Evolutionary conservation across 2,113 vertebrate species (phyloP), one percentile per base, ranked within the genome.

Genomic region (Dicentrarchus labrax): DNA sequence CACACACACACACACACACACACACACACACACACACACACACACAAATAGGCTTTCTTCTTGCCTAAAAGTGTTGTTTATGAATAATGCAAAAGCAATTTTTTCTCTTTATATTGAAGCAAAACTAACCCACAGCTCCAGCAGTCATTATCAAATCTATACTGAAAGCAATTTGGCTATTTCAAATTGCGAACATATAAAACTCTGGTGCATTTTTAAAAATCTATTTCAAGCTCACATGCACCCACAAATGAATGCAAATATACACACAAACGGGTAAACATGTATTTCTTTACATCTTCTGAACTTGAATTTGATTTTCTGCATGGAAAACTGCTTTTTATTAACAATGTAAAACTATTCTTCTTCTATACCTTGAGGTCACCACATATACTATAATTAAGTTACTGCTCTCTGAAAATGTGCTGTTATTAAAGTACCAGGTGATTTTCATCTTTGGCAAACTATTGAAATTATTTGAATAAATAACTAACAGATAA

Each of bases 51-150:
- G 6, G n/a, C 13, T 11, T 13, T 72, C 15, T 53, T 22, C 1
- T 30, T 16, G 51, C 30, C 60, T 17, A 72, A 11, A 64, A 22
- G 19, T 47, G 51, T 16, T 69, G 16, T 48, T 67, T 2, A 77
- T 84, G 59, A 82, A 86, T 86, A 82, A 86, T 78, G 41, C 41
- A 82, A 72, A 24, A 65, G 10, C 3, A 61, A 4, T 30, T 69
- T 73, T 65, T 43, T 72, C 45, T 22, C 38, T 19, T 39, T 13
- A 79, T 72, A 61, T 54, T 61, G 19, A 64, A 59, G 22, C 6
- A 64, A 53, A 47, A 30, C 16, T 5, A 57, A 17, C 62, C 45
- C 38, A 9, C 4, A 45, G 36, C 6, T 68, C n/a, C 53, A 9
- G 5, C 36, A 30, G 30, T 11, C 8, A 11, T 47, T 5, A 62